A percentile compares a stretch with the other conserved stretches of the same genome.
phyloP scores from a whole-genome alignment of 2,888 invertebrate genomes.

The Sesamia inferens region DNA sequence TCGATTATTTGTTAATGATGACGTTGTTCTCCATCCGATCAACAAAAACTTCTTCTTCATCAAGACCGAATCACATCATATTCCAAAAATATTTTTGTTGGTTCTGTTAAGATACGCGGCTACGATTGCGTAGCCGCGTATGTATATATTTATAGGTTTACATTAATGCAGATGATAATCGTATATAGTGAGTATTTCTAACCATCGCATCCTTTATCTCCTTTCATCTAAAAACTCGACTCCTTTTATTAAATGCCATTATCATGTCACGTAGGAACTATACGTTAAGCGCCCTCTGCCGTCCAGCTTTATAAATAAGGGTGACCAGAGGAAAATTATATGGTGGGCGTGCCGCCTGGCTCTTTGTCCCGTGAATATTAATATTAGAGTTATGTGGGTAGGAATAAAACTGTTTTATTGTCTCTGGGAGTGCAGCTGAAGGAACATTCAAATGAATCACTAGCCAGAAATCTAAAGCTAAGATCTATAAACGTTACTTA shows the following conservation, averaged over 20 bases:
- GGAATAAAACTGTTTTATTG: slow-evolving; percentile 48
- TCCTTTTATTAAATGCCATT: slow-evolving; percentile 76
- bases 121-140: slow-evolving; percentile 7
- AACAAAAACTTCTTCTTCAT: not conserved
- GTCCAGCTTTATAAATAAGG: slow-evolving; percentile 66
- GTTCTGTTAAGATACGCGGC: no score
- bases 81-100: no score
- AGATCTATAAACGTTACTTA: not conserved
- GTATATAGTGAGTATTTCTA: slow-evolving; percentile 5
- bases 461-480: not conserved
- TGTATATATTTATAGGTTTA: not conserved
- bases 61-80: not conserved
- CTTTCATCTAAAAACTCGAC: slow-evolving; percentile 52
- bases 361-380: slow-evolving; percentile 70
- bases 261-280: slow-evolving; percentile 75
- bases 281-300: slow-evolving; percentile 72
- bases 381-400: slow-evolving; percentile 63
- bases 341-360: slow-evolving; percentile 63
- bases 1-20: not conserved
- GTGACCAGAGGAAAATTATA: slow-evolving; percentile 68
- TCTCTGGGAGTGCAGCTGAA: slow-evolving; percentile 14
- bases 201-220: slow-evolving; percentile 3
- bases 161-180: not conserved
- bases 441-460: slow-evolving; percentile 4
- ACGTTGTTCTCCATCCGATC: not conserved